Base-by-base conservation (phyloP, 2,888 invertebrate species). In the Pheosia gnoma region DNA sequence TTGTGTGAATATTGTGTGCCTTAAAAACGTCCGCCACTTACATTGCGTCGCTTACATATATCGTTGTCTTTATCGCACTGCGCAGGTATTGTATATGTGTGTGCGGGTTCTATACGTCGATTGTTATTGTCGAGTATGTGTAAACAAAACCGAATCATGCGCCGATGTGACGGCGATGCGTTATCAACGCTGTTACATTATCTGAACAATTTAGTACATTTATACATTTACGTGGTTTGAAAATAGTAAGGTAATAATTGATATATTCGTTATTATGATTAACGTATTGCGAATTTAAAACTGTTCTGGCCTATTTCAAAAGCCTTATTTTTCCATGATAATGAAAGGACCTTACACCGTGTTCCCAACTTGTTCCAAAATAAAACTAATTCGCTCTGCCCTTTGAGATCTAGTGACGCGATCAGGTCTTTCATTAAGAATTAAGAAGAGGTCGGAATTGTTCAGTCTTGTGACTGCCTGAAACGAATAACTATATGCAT, bases 121-220 rank as follows among this genome's bases (percentile, higher is more conserved):
- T 82, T 88, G 86, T 86, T 88, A 87, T 86, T 88, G 87, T 84
- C 81, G 75, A 79, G 82, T 84, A 80, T 83, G 84, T 86, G 87
- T 88, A 88, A 89, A 88, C 87, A 88, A 69, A 73, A 72, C 69
- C 75, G 78, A 83, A 81, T 82, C 83, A 82, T 80, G 80, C 81
- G 76, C 74, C 68, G 75, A 76, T 70, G 66, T 68, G 67, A 76
- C 77, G 77, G 68, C 74, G 77, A 71, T 58, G 54, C 74, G 67
- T 66, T 75, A 76, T 71, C 71, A 66, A 67, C 63, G 62, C 49
- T 56, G 62, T 64, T 70, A 65, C 70, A 73, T 64, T 61, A 66
- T 60, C 62, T 72, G 51, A 63, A 56, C 3, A 13, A 39, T 59
- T 64, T 66, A 60, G 25, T 56, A 13, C 25, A 56, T 25, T n/a